Percentiles rank a stretch among this genome's conserved stretches.
Evolutionary conservation across 2,797 vertebrate genomes (phyloP).

Genomic region (Ctenosaura bakeri): DNA sequence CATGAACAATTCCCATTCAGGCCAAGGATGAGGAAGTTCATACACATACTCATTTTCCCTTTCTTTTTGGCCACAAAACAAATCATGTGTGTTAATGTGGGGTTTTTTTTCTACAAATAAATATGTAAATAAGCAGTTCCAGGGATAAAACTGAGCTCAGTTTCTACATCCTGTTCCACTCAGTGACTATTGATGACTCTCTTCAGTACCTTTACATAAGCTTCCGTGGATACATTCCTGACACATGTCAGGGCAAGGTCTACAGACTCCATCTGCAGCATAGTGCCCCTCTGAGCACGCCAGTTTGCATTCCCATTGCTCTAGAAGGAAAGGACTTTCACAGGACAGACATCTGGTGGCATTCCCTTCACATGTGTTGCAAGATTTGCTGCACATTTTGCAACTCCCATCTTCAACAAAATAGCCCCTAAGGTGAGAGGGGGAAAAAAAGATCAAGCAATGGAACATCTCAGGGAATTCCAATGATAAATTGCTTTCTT

Average conservation of each 20-base stretch:
- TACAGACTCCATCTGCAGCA: conserved; percentile 81
- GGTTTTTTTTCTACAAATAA: neutral
- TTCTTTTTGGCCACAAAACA: too few relatives aligned
- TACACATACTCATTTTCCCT: neutral
- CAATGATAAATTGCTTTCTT: neutral
- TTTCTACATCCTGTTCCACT: neutral
- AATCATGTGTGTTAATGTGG: too few relatives aligned
- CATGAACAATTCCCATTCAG: neutral
- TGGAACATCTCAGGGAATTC: neutral
- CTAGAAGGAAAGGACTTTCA: conserved; percentile 76
- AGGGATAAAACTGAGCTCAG: neutral
- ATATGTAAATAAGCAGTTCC: neutral
- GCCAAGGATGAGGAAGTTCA: neutral
- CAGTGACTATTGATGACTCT: neutral
- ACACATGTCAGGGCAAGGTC: conserved; percentile 85
- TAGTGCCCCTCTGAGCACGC: conserved; percentile 85
- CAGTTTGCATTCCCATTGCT: conserved; percentile 79
- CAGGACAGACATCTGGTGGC: conserved; percentile 87
- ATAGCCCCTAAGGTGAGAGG: conserved; percentile 83
- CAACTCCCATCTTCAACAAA: conserved; percentile 75
- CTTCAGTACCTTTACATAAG: conserved; percentile 85
- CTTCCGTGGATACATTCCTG: conserved; percentile 82
- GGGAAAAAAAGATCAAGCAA: conserved; percentile 20
- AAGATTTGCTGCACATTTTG: conserved; percentile 81
- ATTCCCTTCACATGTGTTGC: conserved; percentile 82